Evolutionary conservation across 2,888 invertebrate genomes (phyloP).

Genomic region (Catocala nupta): DNA sequence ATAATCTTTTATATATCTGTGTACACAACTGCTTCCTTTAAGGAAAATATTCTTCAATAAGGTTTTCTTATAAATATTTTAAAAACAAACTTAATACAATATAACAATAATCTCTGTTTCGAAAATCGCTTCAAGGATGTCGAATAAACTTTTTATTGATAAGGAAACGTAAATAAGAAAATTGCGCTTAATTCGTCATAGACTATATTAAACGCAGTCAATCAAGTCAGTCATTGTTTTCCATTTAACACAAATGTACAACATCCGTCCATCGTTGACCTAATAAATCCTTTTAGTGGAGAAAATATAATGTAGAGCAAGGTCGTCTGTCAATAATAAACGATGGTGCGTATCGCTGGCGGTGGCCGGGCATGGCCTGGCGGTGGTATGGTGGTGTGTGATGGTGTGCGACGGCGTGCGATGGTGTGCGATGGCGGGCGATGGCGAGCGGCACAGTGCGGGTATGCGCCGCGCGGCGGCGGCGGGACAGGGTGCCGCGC

Average conservation of each 20-base stretch:
- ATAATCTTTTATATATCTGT: slow-evolving; percentile 2
- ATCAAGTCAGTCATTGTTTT: slow-evolving; percentile 54
- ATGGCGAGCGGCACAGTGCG: slow-evolving; percentile 59
- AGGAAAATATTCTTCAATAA: not conserved
- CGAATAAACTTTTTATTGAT: slow-evolving; percentile 27
- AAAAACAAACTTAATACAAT: not conserved
- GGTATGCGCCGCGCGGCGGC: slow-evolving; percentile 54
- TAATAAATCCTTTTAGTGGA: slow-evolving; percentile 65
- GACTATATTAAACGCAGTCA: slow-evolving; percentile 31
- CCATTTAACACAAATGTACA: slow-evolving; percentile 53
- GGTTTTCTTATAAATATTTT: not conserved
- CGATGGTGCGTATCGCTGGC: slow-evolving; percentile 72
- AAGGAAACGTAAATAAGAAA: slow-evolving; percentile 37
- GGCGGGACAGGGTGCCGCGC: slow-evolving; percentile 45
- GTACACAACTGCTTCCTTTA: not conserved
- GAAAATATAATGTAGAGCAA: slow-evolving; percentile 79
- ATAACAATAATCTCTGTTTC: too few species aligned
- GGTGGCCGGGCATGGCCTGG: slow-evolving; percentile 24
- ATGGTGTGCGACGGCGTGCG: slow-evolving; percentile 27
- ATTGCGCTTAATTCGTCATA: slow-evolving; percentile 5
- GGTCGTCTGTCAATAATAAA: slow-evolving; percentile 79
- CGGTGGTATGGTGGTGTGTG: slow-evolving; percentile 20
- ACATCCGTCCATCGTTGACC: slow-evolving; percentile 67
- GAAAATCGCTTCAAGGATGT: not conserved
- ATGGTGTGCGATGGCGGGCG: slow-evolving; percentile 38